Percentiles rank a stretch among this genome's conserved stretches.
Conservation (phyloP, 2,888 invertebrate genomes). For the Dione vanillae region DNA sequence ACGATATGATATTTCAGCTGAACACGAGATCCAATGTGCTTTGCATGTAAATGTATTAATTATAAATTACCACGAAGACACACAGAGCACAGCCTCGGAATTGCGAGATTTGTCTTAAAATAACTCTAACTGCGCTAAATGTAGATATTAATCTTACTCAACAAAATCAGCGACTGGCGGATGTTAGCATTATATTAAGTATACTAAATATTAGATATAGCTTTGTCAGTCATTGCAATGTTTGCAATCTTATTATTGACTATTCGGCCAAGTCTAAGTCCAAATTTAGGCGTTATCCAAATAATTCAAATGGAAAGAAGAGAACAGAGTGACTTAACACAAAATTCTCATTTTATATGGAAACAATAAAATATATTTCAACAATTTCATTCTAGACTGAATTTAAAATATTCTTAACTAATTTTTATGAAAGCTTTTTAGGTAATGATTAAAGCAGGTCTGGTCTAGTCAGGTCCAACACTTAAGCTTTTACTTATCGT, state of each 20-base stretch:
- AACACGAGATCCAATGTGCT: slow-evolving; percentile 27
- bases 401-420: too few species aligned
- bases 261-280: too few species aligned
- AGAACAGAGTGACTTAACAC: not conserved
- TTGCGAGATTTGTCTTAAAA: slow-evolving; percentile 15
- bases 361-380: too few species aligned
- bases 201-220: not conserved
- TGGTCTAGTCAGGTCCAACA: too few species aligned
- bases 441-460: too few species aligned
- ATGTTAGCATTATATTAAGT: slow-evolving; percentile 16
- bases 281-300: too few species aligned
- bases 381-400: too few species aligned
- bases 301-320: not conserved
- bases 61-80: slow-evolving; percentile 3
- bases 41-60: slow-evolving; percentile 34
- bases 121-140: slow-evolving; percentile 18
- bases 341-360: too few species aligned
- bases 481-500: too few species aligned
- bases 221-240: not conserved
- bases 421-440: too few species aligned
- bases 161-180: slow-evolving; percentile 28
- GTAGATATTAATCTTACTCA: slow-evolving; percentile 33
- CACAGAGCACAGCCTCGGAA: slow-evolving; percentile 1
- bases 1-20: slow-evolving; percentile 28
- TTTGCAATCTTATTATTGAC: too few species aligned